A percentile compares a stretch with the other conserved stretches of the same genome.
Evolutionary conservation across 1,140 invertebrate species (phyloP).

Genomic region (Drosophila mayri): DNA sequence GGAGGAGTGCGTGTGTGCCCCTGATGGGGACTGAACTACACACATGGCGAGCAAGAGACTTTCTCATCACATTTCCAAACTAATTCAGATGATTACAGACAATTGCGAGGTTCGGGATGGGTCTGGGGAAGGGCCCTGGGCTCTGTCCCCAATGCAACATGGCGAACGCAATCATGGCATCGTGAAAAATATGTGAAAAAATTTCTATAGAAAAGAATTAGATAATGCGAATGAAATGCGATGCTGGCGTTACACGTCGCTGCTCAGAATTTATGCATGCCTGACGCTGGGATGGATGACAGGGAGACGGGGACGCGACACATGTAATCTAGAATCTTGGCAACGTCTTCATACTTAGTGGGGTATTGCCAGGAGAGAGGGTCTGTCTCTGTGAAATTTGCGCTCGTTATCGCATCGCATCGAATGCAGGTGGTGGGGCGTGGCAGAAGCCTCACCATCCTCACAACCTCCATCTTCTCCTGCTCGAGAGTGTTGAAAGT

Average conservation of each 20-base stretch:
- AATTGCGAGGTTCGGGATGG: slow-evolving; percentile 47
- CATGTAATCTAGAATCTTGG: slow-evolving; percentile 80
- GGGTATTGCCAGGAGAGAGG: slow-evolving; percentile 60
- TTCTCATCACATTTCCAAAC: slow-evolving; percentile 74
- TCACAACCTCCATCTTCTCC: neutral
- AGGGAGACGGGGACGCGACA: slow-evolving; percentile 29
- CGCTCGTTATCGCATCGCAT: slow-evolving; percentile 79
- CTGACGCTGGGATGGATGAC: slow-evolving; percentile 45
- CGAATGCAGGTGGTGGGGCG: slow-evolving; percentile 33
- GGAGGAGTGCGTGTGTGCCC: slow-evolving; percentile 30
- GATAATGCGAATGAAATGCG: slow-evolving; percentile 79
- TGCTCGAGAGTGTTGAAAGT: slow-evolving; percentile 74
- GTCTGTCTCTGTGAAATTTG: slow-evolving; percentile 71
- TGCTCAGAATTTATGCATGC: slow-evolving; percentile 76
- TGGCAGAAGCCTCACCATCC: slow-evolving; percentile 9
- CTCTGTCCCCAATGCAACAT: slow-evolving; percentile 33
- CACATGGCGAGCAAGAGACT: slow-evolving; percentile 26
- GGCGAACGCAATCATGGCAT: slow-evolving; percentile 55
- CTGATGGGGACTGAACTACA: slow-evolving; percentile 34
- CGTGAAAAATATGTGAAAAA: slow-evolving; percentile 55
- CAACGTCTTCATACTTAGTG: slow-evolving; percentile 79
- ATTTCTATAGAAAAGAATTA: slow-evolving; percentile 64
- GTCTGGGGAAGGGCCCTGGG: slow-evolving; percentile 27
- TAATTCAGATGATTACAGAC: slow-evolving; percentile 70
- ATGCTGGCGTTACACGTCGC: slow-evolving; percentile 77